Evolutionary conservation across 2,797 vertebrate species (phyloP), one percentile per base, ranked within the genome.

Genomic region (Bovichtus diacanthus): DNA sequence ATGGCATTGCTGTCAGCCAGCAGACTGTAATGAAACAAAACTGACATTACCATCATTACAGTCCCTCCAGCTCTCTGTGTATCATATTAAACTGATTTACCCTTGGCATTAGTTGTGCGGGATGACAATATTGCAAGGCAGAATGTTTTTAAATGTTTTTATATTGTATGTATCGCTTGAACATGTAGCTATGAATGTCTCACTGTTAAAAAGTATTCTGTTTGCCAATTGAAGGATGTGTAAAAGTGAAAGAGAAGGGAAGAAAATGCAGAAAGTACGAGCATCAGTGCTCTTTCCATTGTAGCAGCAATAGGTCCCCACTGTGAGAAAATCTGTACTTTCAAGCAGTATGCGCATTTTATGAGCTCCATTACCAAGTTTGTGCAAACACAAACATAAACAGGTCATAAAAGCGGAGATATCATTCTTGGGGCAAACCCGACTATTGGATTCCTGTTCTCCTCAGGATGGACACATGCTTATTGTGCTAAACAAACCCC

Each of bases 321-420:
- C 90, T 89, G 81, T 80, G 87, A 92, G 69, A 80, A 88, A 92
- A 87, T 59, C 67, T 77, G 47, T 88, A 86, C 82, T 84, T 89
- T 91, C 79, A 75, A 92, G 87, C 88, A 58, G 34, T 80, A 78
- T 84, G 69, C 78, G 90, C 87, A 85, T 92, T 95, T 94, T 93
- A 95, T 86, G 91, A 91, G 88, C 78, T 87, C 88, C 90, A 89
- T 96, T 95, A 94, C 86, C 76, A 90, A 84, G 85, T 93, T 92
- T 92, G 90, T 90, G 89, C 92, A 92, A 95, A 94, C 87, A 84
- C 77, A 88, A 80, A 94, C 82, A 88, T 87, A 86, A 92, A 92
- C 62, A 82, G 86, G 83, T 73, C 75, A 90, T 92, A 92, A 95
- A 93, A 94, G 58, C 21, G 46, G 82, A 85, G 58, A 86, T 85